phyloP scores from a whole-genome alignment of 1,140 invertebrate genomes.

The Hycleus cichorii region DNA sequence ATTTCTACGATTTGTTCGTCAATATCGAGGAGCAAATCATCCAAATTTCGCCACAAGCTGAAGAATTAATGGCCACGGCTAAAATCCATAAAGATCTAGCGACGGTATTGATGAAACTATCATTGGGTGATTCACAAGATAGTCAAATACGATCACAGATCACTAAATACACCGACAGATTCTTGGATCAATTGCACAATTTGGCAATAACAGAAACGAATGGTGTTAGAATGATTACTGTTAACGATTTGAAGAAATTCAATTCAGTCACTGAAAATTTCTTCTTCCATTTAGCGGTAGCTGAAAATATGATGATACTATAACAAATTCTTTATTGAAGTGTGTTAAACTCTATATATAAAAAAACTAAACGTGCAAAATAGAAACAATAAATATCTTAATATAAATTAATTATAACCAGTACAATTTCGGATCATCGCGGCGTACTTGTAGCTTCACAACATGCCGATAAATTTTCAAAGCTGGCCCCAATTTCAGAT shows the following conservation, averaged over 20 bases:
- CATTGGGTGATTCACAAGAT: constrained; percentile 6
- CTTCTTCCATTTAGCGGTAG: constrained; percentile 24
- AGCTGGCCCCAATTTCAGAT: constrained; percentile 75
- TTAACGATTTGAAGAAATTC: constrained; percentile 20
- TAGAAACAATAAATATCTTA: background rate
- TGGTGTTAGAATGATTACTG: constrained; percentile 33
- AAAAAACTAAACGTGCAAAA: background rate
- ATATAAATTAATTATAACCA: constrained; percentile 45
- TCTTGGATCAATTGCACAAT: constrained; percentile 14
- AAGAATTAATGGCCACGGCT: constrained; percentile 21
- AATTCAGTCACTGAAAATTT: constrained; percentile 18
- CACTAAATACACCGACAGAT: constrained; percentile 9
- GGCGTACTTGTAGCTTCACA: constrained; percentile 59
- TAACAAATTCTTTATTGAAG: constrained; percentile 6
- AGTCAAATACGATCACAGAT: constrained; percentile 5
- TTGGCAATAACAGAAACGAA: constrained; percentile 35
- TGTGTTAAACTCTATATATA: background rate
- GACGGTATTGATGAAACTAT: constrained; percentile 6
- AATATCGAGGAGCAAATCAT: constrained; percentile 13
- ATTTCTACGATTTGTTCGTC: constrained; percentile 24
- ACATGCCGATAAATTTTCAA: constrained; percentile 78
- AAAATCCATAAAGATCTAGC: constrained; percentile 25
- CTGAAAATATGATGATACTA: constrained; percentile 28
- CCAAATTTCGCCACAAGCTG: constrained; percentile 17
- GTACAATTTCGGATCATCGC: constrained; percentile 60